These are phyloP conservation scores for Pterostichus niger DNA, from an alignment of 2,888 invertebrate species.

Conservation along the genomic window DNA sequence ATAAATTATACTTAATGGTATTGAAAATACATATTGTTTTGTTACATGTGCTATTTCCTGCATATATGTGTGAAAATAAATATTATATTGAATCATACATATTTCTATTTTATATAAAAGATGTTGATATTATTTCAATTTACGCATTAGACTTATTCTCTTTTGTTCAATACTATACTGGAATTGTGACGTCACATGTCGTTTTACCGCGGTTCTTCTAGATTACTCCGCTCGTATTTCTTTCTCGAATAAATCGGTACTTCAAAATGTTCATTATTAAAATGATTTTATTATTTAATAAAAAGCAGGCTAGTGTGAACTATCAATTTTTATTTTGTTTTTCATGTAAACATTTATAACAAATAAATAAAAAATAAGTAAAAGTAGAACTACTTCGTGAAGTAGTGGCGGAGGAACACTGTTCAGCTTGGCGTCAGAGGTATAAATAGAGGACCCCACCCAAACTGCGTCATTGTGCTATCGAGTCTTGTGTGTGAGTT, in stretches of 20 bases:
- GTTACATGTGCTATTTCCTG: too few species aligned
- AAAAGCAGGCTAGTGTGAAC: slow-evolving; percentile 1
- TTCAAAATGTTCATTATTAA: not conserved
- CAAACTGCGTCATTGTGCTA: slow-evolving; percentile 64
- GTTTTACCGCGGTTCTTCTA: slow-evolving; percentile 9
- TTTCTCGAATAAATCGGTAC: slow-evolving; percentile 31
- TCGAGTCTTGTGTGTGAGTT: slow-evolving; percentile 67
- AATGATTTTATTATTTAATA: not conserved
- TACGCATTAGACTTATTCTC: too few species aligned
- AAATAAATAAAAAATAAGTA: slow-evolving; percentile 23
- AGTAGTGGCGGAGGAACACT: slow-evolving; percentile 72
- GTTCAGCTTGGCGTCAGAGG: slow-evolving; percentile 63
- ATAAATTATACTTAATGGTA: not conserved
- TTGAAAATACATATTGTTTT: too few species aligned
- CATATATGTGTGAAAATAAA: too few species aligned
- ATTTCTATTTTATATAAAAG: not conserved
- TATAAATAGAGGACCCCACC: slow-evolving; percentile 71
- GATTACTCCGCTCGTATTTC: slow-evolving; percentile 58
- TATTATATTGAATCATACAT: too few species aligned
- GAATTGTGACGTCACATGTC: slow-evolving; percentile 50
- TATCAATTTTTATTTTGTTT: slow-evolving; percentile 22
- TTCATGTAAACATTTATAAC: slow-evolving; percentile 5
- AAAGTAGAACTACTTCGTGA: slow-evolving; percentile 70
- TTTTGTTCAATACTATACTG: slow-evolving; percentile 29
- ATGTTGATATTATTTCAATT: too few species aligned